Base-by-base conservation (phyloP, 2,797 vertebrate species). In the Halcyon smyrnensis region DNA sequence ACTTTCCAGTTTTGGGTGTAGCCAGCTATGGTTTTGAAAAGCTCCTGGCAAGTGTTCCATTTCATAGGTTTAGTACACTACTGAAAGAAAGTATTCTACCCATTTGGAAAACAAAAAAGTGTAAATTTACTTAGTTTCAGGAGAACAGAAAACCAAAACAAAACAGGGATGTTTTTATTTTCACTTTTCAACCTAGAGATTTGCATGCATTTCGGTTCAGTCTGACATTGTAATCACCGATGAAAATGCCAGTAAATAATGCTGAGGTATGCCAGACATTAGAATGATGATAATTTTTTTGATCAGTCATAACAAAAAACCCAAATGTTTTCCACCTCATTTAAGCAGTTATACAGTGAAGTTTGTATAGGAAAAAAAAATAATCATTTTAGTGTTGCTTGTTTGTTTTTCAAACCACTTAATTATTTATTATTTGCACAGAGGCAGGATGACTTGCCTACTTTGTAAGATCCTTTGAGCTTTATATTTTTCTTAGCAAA, bases 321-420 rank as follows among this genome's bases (percentile, higher is more conserved):
- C 37, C 37, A 79, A 34, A 6, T 0, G 45, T 60, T 79, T 71
- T 56, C 37, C 7, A 56, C 8, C 7, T 87, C 6, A 45, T 71
- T 69, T 43, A 39, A 81, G 27, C 12, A 56, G 11, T 34, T 65
- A 32, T 16, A 36, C 5, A 39, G 15, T 21, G 51, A 50, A 76
- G 18, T 18, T 37, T 28, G 2, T 27, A 32, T 9, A 46, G 16
- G 17, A 46, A 82, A 64, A 71, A 50, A 6, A 7, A 34, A 27
- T 27, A 27, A 32, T 57, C 32, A 11, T 0, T 8, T 64, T 19
- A 3, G 32, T 0, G 8, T 60, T 19, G 3, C 25, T 78, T 2
- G 4, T 39, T 74, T 48, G 3, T 64, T 76, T 75, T 68, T 39
- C 36, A 70, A 73, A 81, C 39, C 6, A 43, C 2, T 12, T 64